Percentiles rank a stretch among this genome's conserved stretches.
Conservation (phyloP, 2,797 vertebrate genomes). For the Rhinoraja longicauda region DNA sequence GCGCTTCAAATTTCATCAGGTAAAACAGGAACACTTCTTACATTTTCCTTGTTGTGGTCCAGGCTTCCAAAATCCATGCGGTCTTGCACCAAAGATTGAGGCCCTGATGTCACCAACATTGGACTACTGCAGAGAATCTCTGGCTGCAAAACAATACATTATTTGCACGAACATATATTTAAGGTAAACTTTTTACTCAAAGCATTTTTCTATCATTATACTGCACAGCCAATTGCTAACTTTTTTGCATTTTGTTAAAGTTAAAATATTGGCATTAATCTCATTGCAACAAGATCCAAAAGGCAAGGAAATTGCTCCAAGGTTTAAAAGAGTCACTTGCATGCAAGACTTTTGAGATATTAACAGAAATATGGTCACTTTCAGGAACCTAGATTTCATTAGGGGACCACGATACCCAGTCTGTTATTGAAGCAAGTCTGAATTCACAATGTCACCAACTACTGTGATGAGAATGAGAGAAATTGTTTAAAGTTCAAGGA, state of each 20-base stretch:
- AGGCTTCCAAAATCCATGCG: conserved; percentile 31
- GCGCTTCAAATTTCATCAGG: background rate
- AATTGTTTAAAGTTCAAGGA: no score
- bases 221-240: background rate
- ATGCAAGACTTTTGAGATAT: background rate
- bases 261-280: no score
- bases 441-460: background rate
- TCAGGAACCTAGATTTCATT: background rate
- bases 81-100: conserved; percentile 26
- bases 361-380: background rate
- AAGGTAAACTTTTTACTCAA: background rate
- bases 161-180: background rate
- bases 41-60: conserved; percentile 50
- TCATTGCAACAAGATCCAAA: background rate
- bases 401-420: no score
- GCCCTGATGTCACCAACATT: conserved; percentile 40
- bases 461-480: no score
- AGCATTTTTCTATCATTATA: background rate
- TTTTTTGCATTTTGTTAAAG: no score
- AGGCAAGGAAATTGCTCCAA: background rate
- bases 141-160: conserved; percentile 39
- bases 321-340: background rate
- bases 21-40: conserved; percentile 44
- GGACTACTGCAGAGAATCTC: conserved; percentile 53
- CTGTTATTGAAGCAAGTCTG: background rate